Percentiles rank a stretch among this genome's conserved stretches.
Conservation (phyloP, 2,113 vertebrate genomes). For the Callipepla californica region DNA sequence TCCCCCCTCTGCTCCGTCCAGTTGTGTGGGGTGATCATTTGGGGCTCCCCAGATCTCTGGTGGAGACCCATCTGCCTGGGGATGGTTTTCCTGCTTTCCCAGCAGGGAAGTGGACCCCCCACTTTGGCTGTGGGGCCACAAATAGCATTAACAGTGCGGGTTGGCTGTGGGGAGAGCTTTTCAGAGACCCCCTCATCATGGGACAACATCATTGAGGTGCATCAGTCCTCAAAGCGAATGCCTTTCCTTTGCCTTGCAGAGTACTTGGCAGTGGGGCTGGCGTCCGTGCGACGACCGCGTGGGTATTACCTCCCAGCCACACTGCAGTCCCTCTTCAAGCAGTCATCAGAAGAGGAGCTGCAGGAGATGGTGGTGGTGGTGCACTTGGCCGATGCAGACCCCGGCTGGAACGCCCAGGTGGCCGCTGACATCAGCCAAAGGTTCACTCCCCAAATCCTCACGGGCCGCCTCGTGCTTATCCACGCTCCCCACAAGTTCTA, state of each 20-base stretch:
- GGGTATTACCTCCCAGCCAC: conserved; percentile 82
- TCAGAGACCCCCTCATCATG: neutral
- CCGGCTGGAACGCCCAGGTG: conserved; percentile 69
- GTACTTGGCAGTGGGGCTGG: conserved; percentile 83
- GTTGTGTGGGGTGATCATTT: fast-evolving
- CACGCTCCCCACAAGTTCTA: conserved; percentile 69
- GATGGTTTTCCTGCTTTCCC: neutral
- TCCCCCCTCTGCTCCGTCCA: neutral
- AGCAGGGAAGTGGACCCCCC: neutral
- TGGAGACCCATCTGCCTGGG: neutral
- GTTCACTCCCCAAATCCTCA: conserved; percentile 76
- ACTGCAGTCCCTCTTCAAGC: conserved; percentile 82
- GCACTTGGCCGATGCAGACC: conserved; percentile 81
- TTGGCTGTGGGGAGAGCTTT: neutral
- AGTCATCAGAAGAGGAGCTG: conserved; percentile 81
- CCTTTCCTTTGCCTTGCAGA: conserved; percentile 70
- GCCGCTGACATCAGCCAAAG: conserved; percentile 24
- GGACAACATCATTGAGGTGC: fast-evolving
- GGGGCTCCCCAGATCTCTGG: neutral
- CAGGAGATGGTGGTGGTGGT: conserved; percentile 86
- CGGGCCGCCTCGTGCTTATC: conserved; percentile 81
- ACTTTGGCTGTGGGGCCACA: neutral
- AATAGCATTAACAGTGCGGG: fast-evolving
- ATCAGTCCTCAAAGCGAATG: neutral
- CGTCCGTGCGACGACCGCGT: conserved; percentile 69